These are phyloP conservation scores for Phaetusa simplex DNA, from an alignment of 2,113 vertebrate species.

Conservation along the genomic window DNA sequence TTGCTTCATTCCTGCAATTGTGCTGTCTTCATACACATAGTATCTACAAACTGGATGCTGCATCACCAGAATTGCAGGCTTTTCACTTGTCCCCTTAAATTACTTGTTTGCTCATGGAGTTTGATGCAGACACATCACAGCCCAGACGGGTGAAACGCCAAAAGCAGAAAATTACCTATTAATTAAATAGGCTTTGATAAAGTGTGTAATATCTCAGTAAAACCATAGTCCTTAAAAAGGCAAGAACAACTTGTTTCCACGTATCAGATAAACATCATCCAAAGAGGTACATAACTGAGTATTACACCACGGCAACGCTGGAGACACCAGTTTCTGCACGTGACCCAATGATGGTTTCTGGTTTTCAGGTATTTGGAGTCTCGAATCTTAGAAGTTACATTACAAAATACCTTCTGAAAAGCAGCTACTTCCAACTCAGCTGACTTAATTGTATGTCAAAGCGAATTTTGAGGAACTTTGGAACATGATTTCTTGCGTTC, in stretches of 20 bases:
- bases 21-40: accelerated
- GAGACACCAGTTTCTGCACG: not conserved
- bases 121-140: not conserved
- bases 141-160: not conserved
- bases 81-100: accelerated
- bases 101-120: accelerated
- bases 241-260: accelerated
- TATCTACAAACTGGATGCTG: accelerated
- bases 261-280: accelerated
- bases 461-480: not conserved
- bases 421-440: not conserved
- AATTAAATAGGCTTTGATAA: not conserved
- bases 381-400: not conserved
- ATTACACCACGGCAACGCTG: accelerated
- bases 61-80: accelerated
- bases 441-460: not conserved
- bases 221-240: accelerated
- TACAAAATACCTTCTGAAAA: not conserved
- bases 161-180: accelerated
- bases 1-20: accelerated
- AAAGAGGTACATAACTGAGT: too few species aligned
- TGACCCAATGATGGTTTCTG: not conserved
- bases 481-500: accelerated
- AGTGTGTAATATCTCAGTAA: accelerated
- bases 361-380: not conserved